A percentile compares a stretch with the other conserved stretches of the same genome.
Conservation (phyloP, 2,888 invertebrate genomes). For the Gastracanthus pulcherrimus region DNA sequence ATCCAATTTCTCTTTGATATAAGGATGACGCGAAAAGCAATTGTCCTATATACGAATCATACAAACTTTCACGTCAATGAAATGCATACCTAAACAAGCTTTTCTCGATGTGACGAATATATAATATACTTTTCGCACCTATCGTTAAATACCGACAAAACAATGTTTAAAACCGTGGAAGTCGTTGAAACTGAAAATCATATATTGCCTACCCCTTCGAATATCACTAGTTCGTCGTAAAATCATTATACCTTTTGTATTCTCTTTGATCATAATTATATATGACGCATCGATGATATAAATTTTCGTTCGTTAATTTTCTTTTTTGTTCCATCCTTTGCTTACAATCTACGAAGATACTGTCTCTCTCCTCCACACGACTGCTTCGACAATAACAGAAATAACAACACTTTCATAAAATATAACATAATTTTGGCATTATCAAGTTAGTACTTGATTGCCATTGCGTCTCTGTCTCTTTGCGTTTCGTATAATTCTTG, state of each 20-base stretch:
- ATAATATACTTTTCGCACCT: neutral
- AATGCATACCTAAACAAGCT: neutral
- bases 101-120: neutral
- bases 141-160: neutral
- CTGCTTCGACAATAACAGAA: constrained; percentile 29
- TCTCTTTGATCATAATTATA: neutral
- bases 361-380: neutral
- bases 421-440: constrained; percentile 22
- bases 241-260: too few relatives aligned
- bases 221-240: constrained; percentile 31
- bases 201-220: neutral
- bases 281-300: neutral
- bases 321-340: neutral
- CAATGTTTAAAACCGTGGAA: neutral
- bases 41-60: neutral
- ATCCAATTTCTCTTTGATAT: neutral
- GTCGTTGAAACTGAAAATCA: constrained; percentile 29
- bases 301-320: neutral
- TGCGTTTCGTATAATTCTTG: constrained; percentile 8
- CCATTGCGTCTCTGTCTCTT: constrained; percentile 18
- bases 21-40: neutral
- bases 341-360: neutral
- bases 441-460: constrained; percentile 10
- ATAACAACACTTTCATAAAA: constrained; percentile 31
- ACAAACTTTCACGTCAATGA: neutral